phyloP scores from a whole-genome alignment of 2,113 vertebrate species.

The Dinomys branickii region DNA sequence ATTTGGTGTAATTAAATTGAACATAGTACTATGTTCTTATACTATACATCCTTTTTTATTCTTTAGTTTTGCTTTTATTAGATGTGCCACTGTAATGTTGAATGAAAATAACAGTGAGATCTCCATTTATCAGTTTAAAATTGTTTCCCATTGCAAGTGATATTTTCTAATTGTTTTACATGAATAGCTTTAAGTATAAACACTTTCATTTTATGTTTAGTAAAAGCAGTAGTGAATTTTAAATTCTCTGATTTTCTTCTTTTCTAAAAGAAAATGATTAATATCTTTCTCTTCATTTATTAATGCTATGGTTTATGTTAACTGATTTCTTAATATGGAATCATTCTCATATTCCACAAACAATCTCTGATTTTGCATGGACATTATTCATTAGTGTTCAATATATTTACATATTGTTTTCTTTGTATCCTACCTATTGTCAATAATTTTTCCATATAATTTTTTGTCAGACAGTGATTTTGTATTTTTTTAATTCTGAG shows the following conservation, averaged over 20 bases:
- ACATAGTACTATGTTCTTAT: background rate
- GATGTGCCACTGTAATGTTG: background rate
- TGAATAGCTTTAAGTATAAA: slow-evolving; percentile 22
- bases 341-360: background rate
- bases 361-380: background rate
- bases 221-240: slow-evolving; percentile 4
- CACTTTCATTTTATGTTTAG: background rate
- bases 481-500: background rate
- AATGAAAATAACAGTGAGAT: background rate
- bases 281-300: background rate
- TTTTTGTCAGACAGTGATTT: background rate
- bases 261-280: background rate
- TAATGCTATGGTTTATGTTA: background rate
- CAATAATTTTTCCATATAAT: background rate
- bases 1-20: background rate
- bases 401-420: background rate
- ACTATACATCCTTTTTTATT: background rate
- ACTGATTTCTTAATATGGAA: background rate
- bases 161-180: background rate
- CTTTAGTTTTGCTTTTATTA: background rate
- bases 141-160: background rate
- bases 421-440: background rate
- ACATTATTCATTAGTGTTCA: background rate
- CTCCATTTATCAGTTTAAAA: background rate
- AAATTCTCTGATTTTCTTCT: background rate